Evolutionary conservation across 2,113 vertebrate species (phyloP), one percentile per base, ranked within the genome.

Genomic region (Delphinus delphis): DNA sequence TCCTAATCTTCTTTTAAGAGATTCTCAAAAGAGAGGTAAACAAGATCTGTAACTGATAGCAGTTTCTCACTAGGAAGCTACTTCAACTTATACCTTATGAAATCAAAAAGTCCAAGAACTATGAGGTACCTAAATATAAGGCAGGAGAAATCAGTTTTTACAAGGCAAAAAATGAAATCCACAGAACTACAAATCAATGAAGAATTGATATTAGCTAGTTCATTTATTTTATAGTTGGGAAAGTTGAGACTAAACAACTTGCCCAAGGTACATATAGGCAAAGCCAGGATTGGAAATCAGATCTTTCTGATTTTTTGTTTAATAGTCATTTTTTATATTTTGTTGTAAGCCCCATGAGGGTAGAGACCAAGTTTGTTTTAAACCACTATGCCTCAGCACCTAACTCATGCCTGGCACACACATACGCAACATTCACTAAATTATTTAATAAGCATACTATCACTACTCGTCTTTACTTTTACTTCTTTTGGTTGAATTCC

Each of bases 91-190:
- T 7, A 26, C 4, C 12, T 83, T 28, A 25, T 84, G 47, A 92
- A 96, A 92, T 90, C 33, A 84, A 50, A 55, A 41, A 8, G 38
- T 70, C 62, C 67, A 50, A 67, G n/a, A 97, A 65, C 41, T 80
- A 28, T 31, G 77, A 95, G n/a, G 6, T 44, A 41, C 33, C 14
- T 67, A 76, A 76, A 76, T 53, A 55, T 28, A 79, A 86, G 36
- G 63, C 8, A 88, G 12, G 13, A 6, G 47, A 96, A 97, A 90
- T 84, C 88, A 76, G 21, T 94, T 89, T 95, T 95, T 44, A 53
- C 36, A 88, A 87, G 38, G 33, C 21, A 53, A 87, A 80, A 67
- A 88, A 80, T 80, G 87, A 92, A 95, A 80, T n/a, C 50, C 38
- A 65, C 1, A 50, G 67, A 85, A 95, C 33, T 38, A 47, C 33